Evolutionary conservation across 2,797 vertebrate species (phyloP).

Genomic region (Gymnocypris eckloni): DNA sequence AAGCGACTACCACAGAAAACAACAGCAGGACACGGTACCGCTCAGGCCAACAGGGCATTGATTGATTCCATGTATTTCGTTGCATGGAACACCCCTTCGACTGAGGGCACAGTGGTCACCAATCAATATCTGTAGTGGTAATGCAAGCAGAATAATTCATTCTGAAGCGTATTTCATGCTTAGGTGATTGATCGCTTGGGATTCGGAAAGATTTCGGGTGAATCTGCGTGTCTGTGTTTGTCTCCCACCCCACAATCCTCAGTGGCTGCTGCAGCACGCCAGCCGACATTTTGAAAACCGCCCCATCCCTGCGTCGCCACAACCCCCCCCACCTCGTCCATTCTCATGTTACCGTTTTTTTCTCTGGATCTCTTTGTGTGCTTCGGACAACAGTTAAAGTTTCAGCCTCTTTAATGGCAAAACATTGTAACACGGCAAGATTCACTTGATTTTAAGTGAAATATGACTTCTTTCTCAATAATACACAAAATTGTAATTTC

Average conservation of each 20-base stretch:
- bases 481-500: constrained; percentile 3
- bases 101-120: constrained; percentile 77
- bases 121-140: constrained; percentile 84
- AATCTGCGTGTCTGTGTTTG: constrained; percentile 49
- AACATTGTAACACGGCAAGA: constrained; percentile 68
- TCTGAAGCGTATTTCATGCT: constrained; percentile 80
- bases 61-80: constrained; percentile 62
- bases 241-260: constrained; percentile 51
- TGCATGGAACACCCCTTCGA: constrained; percentile 60
- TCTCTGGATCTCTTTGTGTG: constrained; percentile 74
- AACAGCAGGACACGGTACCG: constrained; percentile 53
- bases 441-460: constrained; percentile 38
- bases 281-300: constrained; percentile 64
- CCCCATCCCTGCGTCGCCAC: constrained; percentile 37
- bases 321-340: constrained; percentile 36
- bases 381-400: constrained; percentile 73
- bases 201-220: constrained; percentile 72
- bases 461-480: constrained; percentile 28
- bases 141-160: constrained; percentile 84
- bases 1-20: constrained; percentile 42
- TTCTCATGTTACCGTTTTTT: constrained; percentile 74
- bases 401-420: constrained; percentile 69
- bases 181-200: constrained; percentile 78
- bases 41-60: constrained; percentile 58
- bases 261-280: constrained; percentile 51